phyloP scores from a whole-genome alignment of 30 jellyfish, hydroid and myxozoan genomes.

The Nemopilema nomurai region DNA sequence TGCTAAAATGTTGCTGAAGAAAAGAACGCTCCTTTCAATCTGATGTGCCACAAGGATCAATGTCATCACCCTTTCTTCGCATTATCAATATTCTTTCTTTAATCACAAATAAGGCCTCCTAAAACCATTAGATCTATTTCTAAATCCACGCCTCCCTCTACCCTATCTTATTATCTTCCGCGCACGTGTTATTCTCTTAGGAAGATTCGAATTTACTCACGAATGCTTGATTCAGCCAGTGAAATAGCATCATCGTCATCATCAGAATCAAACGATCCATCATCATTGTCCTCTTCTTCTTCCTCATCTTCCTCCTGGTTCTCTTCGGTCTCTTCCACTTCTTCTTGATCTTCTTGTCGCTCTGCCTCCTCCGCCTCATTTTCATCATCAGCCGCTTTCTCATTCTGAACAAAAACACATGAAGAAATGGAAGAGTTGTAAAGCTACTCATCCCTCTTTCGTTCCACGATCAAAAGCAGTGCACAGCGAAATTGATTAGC shows the following conservation, averaged over 20 bases:
- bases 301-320: slow-evolving; percentile 56
- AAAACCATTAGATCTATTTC: no score
- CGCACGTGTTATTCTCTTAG: no score
- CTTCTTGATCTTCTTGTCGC: slow-evolving; percentile 50
- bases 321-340: slow-evolving; percentile 54
- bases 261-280: slow-evolving; percentile 39
- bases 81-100: no score
- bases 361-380: slow-evolving; percentile 35
- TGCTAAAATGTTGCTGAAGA: no score
- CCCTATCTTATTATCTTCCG: no score
- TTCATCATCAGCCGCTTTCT: slow-evolving; percentile 31
- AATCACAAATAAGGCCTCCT: no score
- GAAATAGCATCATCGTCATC: slow-evolving; percentile 67
- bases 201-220: slow-evolving; percentile 13
- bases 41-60: no score
- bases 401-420: slow-evolving; percentile 8
- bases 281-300: slow-evolving; percentile 60
- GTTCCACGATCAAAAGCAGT: no score
- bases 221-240: slow-evolving; percentile 61
- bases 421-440: not conserved
- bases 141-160: no score
- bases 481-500: no score
- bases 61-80: no score
- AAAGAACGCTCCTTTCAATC: no score
- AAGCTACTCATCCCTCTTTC: not conserved